Evolutionary conservation across 2,888 invertebrate species (phyloP), one percentile per base, ranked within the genome.

Genomic region (Meiosimyza decipiens): DNA sequence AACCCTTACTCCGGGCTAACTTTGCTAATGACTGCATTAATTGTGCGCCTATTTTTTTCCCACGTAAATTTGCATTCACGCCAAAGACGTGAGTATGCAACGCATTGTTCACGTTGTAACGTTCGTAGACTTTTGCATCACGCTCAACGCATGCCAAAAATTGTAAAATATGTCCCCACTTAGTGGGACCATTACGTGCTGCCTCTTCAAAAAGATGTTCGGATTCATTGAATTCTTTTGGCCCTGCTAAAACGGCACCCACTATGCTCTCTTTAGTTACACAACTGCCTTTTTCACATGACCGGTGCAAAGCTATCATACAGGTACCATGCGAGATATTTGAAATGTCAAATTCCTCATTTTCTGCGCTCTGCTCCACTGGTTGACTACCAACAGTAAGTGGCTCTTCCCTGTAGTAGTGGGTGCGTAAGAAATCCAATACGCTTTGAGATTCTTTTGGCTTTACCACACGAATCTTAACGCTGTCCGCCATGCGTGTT

Each of bases 401-500:
- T 4, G 86, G 86, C 57, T 86, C 86, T 28, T 86, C 86, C 0
- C 69, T 78, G 54, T 85, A 86, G 60, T 82, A 86, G 71, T 84
- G 79, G 7, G 62, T 54, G 15, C 80, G 80, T 2, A 86, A 77
- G 33, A 86, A 85, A 12, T 81, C 71, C 47, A 86, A 74, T 3
- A 86, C 71, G 4, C 76, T 64, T 33, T 80, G 74, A n/a, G 74
- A 60, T n/a, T 86, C 83, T 1, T 75, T 54, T 2, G 13, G 55
- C 7, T 71, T 28, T 1, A 81, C 82, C 16, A 81, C 71, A 7
- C 78, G 76, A 28, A 84, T 73, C 52, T 67, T 57, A 16, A 85
- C 71, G 15, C 76, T 54, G 18, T 74, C 75, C 22, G 22, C n/a
- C 28, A 55, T 47, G 11, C 16, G 16, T 18, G 67, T 3, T 15